Evolutionary conservation across 2,888 invertebrate species (phyloP), one percentile per base, ranked within the genome.

Genomic region (Kuschelorhynchus macadamiae): DNA sequence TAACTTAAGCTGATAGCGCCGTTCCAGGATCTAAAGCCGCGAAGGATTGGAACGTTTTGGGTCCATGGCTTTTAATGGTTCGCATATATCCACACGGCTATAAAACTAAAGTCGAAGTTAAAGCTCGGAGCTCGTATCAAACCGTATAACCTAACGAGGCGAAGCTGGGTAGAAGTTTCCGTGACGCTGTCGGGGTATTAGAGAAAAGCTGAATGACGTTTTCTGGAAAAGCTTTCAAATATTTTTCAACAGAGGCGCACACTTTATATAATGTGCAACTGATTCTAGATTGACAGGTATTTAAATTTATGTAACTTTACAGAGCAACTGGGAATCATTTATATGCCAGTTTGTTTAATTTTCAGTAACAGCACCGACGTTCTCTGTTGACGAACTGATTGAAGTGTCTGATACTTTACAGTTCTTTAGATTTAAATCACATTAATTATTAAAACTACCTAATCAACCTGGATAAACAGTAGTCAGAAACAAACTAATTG

Each of bases 51-150:
- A 17, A 20, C 52, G 32, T 52, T 61, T 61, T 61, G 52, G 44
- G 44, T 16, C 36, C 16, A 52, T 20, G 30, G 17, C 65, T 53
- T 61, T 61, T 61, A 66, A 50, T 60, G 66, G 59, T 55, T 53
- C 55, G 59, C 50, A 49, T 71, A 71, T 55, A 66, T 71, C 61
- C 56, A 67, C 63, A 67, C 42, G 50, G 69, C 62, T 74, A 60
- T 76, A 76, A 76, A 76, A 72, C 57, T 59, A 61, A 71, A 75
- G 71, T 65, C 74, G 69, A 74, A 75, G 73, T 71, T 71, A 72
- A 74, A 71, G 71, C 71, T 74, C 71, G 74, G 75, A 75, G 74
- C 74, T 68, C 68, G 74, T 72, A 72, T 71, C 74, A 72, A 74
- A 60, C 72, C 72, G 66, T 73, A 74, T 67, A 57, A 72, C 68